Evolutionary conservation across 1,140 invertebrate species (phyloP).

Genomic region (Acromyrmex echinatior): DNA sequence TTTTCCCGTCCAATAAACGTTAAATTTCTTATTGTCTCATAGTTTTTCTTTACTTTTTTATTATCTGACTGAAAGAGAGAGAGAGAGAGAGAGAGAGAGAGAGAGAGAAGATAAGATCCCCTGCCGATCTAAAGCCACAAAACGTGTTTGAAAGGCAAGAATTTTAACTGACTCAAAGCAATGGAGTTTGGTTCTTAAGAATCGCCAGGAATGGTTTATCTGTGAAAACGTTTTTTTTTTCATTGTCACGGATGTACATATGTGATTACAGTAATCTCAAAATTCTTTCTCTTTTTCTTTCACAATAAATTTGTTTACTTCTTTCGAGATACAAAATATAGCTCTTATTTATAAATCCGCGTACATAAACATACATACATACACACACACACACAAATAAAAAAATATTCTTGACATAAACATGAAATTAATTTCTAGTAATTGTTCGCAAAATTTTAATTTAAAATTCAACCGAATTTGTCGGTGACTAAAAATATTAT

Average conservation of each 20-base stretch:
- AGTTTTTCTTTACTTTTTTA: conserved; percentile 46
- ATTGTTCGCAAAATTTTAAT: background rate
- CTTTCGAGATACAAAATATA: background rate
- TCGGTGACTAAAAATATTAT: conserved; percentile 20
- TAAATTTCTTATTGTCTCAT: conserved; percentile 19
- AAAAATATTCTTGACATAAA: background rate
- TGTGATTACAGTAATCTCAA: background rate
- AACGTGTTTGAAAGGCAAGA: conserved; percentile 64
- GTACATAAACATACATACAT: background rate
- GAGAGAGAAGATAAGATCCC: background rate
- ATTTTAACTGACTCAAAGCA: conserved; percentile 78
- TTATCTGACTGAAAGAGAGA: background rate
- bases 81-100: background rate
- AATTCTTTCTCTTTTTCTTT: background rate
- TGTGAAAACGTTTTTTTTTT: conserved; percentile 28
- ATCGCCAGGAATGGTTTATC: conserved; percentile 37
- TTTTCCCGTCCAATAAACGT: too few relatives aligned
- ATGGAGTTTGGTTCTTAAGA: conserved; percentile 21
- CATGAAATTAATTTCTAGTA: conserved; percentile 54
- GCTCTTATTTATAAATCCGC: background rate
- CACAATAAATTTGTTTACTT: too few relatives aligned
- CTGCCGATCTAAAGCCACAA: conserved; percentile 50
- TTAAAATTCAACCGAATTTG: background rate
- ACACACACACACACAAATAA: background rate
- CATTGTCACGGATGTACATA: background rate